A percentile compares a stretch with the other conserved stretches of the same genome.
phyloP scores from a whole-genome alignment of 2,888 invertebrate species.

The Adelognathus sp. region DNA sequence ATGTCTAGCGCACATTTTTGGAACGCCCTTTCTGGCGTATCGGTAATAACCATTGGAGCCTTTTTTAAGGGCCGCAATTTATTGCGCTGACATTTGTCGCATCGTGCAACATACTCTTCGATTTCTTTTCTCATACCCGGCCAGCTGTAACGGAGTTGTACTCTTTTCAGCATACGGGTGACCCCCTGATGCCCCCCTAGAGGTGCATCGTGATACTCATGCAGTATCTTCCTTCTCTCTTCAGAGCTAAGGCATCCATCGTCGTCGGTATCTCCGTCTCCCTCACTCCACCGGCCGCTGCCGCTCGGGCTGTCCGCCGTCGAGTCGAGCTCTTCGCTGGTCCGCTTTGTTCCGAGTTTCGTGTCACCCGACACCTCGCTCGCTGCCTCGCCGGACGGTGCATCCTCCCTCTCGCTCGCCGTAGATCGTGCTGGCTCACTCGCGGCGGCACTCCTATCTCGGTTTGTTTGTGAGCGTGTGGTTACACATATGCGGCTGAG shows the following conservation, averaged over 20 bases:
- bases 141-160: slow-evolving; percentile 62
- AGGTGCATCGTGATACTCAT: slow-evolving; percentile 33
- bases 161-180: slow-evolving; percentile 39
- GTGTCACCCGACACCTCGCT: not conserved
- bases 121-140: slow-evolving; percentile 40
- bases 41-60: slow-evolving; percentile 55
- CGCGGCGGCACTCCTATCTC: not conserved
- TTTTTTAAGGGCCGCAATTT: slow-evolving; percentile 29
- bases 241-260: not conserved
- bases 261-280: not conserved
- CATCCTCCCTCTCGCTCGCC: not conserved
- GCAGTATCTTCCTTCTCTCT: not conserved
- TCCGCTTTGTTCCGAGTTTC: too few relatives aligned
- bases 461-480: not conserved
- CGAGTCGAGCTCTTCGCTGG: too few relatives aligned
- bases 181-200: slow-evolving; percentile 43
- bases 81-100: slow-evolving; percentile 38
- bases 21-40: slow-evolving; percentile 30
- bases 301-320: not conserved
- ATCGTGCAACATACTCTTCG: slow-evolving; percentile 19
- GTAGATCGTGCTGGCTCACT: not conserved
- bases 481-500: not conserved
- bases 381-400: not conserved
- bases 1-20: slow-evolving; percentile 60
- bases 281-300: not conserved